Evolutionary conservation across 2,888 invertebrate genomes (phyloP), one percentile per base, ranked within the genome.

Genomic region (Drosophila sordidula): DNA sequence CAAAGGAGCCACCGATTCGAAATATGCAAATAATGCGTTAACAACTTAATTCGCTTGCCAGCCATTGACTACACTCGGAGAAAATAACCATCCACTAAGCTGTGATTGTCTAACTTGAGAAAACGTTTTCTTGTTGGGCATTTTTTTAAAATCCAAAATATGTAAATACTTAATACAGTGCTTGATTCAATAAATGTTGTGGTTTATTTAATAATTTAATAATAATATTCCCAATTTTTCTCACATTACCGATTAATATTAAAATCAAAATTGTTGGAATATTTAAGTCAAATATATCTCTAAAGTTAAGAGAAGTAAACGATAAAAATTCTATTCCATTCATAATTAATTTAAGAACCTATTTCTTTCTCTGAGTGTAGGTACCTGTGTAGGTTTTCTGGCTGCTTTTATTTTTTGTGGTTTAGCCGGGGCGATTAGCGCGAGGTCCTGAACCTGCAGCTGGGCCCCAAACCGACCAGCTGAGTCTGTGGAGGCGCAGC

Each of bases 11-110:
- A 64, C n/a, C 63, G 63, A 68, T 66, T 66, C 70, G 76, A 86
- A 89, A 90, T 88, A 91, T 90, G 90, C 90, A 90, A 90, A 90
- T 90, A 89, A 89, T 89, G 89, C 89, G 90, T 90, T 90, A 91
- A 90, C 90, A 91, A 90, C 90, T 90, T 89, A 91, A 90, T 90
- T 91, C 88, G 86, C 78, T 86, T 52, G 71, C 64, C 58, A 50
- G 51, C 70, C 80, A 73, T 72, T 29, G 29, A 8, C 0, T 29
- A 29, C 29, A 29, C 29, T 29, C 29, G 9, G 29, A 29, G 9
- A 29, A 22, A 22, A 1, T 22, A 1, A 22, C 0, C 22, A 3
- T 4, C 22, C 1, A 22, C 4, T 22, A 22, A 22, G 22, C 22
- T 22, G 3, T 4, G 22, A 22, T 22, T 22, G 4, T 22, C 3